These are phyloP conservation scores for Rhinichthys osculus DNA, from an alignment of 2,797 vertebrate genomes.

Conservation along the genomic window DNA sequence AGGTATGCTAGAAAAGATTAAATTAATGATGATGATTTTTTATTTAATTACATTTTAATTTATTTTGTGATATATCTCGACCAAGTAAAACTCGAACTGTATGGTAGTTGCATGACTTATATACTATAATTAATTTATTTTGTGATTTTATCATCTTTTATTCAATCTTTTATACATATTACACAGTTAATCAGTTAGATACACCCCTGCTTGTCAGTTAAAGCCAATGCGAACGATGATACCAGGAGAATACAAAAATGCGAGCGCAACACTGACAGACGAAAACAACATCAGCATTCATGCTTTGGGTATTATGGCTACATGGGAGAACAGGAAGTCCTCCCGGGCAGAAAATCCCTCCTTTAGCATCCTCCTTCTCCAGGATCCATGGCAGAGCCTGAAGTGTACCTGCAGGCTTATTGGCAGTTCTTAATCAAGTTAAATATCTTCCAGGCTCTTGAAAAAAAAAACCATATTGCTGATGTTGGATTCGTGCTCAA, in stretches of 20 bases:
- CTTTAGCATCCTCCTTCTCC: constrained; percentile 36
- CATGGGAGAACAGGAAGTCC: constrained; percentile 19
- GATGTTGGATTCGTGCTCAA: constrained; percentile 69
- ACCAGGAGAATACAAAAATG: not conserved
- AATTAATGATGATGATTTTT: not conserved
- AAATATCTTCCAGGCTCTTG: constrained; percentile 47
- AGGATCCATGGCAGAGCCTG: constrained; percentile 22
- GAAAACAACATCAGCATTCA: constrained; percentile 36
- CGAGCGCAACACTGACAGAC: not conserved
- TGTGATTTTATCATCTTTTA: too few relatives aligned
- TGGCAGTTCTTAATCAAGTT: constrained; percentile 57
- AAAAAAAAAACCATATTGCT: constrained; percentile 40
- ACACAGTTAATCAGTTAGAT: not conserved
- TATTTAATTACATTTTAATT: not conserved
- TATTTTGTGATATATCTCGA: not conserved
- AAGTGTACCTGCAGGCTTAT: constrained; percentile 33
- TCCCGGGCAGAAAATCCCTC: constrained; percentile 22
- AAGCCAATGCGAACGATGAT: not conserved
- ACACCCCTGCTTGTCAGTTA: not conserved
- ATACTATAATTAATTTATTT: too few relatives aligned
- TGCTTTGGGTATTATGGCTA: constrained; percentile 29
- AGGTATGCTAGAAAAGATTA: not conserved
- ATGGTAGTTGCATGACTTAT: too few relatives aligned
- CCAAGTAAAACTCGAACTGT: too few relatives aligned
- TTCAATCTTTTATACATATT: too few relatives aligned